Conservation (phyloP, 2,888 invertebrate genomes). For the Nebria brevicollis region DNA sequence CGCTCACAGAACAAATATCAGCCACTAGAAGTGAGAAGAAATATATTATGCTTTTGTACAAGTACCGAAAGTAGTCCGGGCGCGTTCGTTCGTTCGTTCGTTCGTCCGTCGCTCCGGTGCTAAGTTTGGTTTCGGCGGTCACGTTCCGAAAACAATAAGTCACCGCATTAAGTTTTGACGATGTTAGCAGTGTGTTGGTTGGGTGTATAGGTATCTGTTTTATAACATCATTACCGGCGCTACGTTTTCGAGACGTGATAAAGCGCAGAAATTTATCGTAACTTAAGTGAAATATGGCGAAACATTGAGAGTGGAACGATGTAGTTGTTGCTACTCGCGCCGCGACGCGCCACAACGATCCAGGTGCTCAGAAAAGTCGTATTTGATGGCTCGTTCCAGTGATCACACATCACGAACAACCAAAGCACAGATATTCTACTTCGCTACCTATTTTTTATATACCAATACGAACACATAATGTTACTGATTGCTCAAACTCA, state of each 20-base stretch:
- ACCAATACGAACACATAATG: no score
- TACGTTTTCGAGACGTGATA: slow-evolving; percentile 56
- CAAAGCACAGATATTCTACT: neutral
- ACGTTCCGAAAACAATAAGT: slow-evolving; percentile 51
- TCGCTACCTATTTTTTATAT: neutral
- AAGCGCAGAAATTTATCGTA: slow-evolving; percentile 59
- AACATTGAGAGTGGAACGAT: slow-evolving; percentile 40
- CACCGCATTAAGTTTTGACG: slow-evolving; percentile 50
- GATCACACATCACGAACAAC: neutral
- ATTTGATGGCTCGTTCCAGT: slow-evolving; percentile 8
- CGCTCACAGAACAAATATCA: slow-evolving; percentile 16
- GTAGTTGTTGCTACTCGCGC: slow-evolving; percentile 18
- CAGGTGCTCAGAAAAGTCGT: slow-evolving; percentile 2
- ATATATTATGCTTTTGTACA: slow-evolving; percentile 9
- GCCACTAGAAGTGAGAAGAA: neutral
- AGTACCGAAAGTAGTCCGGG: neutral
- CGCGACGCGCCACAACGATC: slow-evolving; percentile 14
- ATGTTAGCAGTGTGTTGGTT: slow-evolving; percentile 38
- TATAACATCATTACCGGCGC: slow-evolving; percentile 58
- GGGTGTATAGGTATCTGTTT: slow-evolving; percentile 53
- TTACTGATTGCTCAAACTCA: no score
- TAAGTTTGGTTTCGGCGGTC: slow-evolving; percentile 42
- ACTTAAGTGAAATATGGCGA: slow-evolving; percentile 57
- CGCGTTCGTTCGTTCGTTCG: no score
- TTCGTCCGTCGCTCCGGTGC: neutral